Evolutionary conservation across 2,113 vertebrate genomes (phyloP), one percentile per base, ranked within the genome.

Genomic region (Seriola aureovittata): DNA sequence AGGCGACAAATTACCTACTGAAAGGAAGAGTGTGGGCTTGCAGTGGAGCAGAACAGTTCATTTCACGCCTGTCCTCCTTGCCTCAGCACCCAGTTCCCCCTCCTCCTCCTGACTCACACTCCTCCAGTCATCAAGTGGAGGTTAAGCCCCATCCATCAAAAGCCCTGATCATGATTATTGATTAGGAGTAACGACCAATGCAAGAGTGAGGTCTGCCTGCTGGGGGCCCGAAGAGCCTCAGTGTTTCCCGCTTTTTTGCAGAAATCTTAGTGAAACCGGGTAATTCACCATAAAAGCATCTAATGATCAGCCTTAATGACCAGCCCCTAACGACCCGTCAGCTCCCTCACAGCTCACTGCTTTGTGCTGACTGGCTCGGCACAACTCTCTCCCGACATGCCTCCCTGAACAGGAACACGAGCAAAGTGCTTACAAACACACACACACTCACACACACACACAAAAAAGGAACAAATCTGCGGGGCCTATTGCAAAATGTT

Each of bases 31-130:
- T 96, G 95, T 95, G 94, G 94, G 94, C 92, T 95, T 91, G 96
- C 98, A 96, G 95, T 96, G 97, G 96, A 97, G 97, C 97, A 97
- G 97, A 99, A 99, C 97, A 98, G 97, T 98, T 99, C 97, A 99
- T 99, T 99, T 99, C 97, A 98, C 96, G 97, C 97, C 96, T 99
- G 97, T 98, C 98, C 97, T 97, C 96, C 94, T 95, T 90, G 94
- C 94, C 96, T 96, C 97, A 96, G 96, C 89, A 81, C 88, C 92
- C 90, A 60, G 58, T 9, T 50, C 65, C 16, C 42, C 63, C 34
- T 32, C 84, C 69, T 36, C 75, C 70, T 29, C 60, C 59, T 68
- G 32, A 13, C 84, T 74, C 75, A 67, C 68, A 71, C 82, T 68
- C 81, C 82, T 55, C 44, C 70, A 88, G 86, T 82, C 82, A 80